Evolutionary conservation across 2,888 invertebrate species (phyloP), one percentile per base, ranked within the genome.

Genomic region (Entomobrya multifasciata): DNA sequence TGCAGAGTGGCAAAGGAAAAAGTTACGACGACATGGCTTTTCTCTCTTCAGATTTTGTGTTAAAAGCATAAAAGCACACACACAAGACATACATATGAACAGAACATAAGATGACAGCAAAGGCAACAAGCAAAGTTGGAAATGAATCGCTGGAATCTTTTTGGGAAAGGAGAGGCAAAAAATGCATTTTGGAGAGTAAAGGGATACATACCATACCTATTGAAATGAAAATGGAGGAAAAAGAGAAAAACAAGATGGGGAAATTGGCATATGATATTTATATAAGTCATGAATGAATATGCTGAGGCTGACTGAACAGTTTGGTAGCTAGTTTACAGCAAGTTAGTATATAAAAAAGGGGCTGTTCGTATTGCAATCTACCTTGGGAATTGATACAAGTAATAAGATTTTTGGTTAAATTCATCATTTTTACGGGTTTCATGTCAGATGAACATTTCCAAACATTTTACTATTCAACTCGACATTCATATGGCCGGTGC

Each of bases 211-310:
- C n/a, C n/a, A n/a, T 27, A 13, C 25, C 47, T 49, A 72, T 72
- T 52, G 72, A 72, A 52, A 72, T 72, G 27, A 74, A 55, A 30
- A 20, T 0, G 6, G 13, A 17, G 17, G 30, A n/a, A n/a, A n/a
- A 15, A 6, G 15, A 36, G 8, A 41, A 17, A 41, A 41, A 17
- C 5, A 62, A 30, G n/a, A 17, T n/a, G n/a, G n/a, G n/a, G 36
- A 74, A 55, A 74, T 74, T 74, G 74, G 55, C 74, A 30, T n/a
- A n/a, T 74, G 74, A 74, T 74, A 74, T 74, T 72, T 72, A 72
- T 25, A 52, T n/a, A 22, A 44, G 70, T 70, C 44, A 47, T 47
- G n/a, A 70, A 72, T 49, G 72, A 44, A 70, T 22, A 4, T 52
- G 72, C 47, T 72, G n/a, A n/a, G n/a, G n/a, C n/a, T n/a, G 25